Percentiles rank a stretch among this genome's conserved stretches.
Conservation (phyloP, 2,113 vertebrate species). For the Nettapus auritus region DNA sequence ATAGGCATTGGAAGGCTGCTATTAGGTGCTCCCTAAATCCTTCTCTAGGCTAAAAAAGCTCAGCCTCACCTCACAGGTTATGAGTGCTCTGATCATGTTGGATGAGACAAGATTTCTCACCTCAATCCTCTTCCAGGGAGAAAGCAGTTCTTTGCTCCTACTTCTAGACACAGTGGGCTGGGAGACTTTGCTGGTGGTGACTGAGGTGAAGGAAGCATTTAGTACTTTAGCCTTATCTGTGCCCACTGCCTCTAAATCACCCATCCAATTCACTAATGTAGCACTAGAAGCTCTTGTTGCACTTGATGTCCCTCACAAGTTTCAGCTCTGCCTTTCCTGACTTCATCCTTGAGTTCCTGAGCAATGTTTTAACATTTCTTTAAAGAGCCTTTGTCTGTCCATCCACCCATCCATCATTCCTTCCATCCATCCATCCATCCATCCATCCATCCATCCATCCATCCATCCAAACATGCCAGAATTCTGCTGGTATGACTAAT, state of each 20-base stretch:
- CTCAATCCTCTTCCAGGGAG: background rate
- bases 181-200: background rate
- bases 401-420: background rate
- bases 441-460: background rate
- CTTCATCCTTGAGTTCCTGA: background rate
- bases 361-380: background rate
- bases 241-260: background rate
- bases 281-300: background rate
- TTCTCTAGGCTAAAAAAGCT: background rate
- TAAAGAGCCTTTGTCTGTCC: background rate
- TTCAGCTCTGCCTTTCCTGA: background rate
- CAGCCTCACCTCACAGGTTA: background rate
- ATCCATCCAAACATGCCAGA: background rate
- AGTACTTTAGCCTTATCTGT: background rate
- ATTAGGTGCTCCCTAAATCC: background rate
- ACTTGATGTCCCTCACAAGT: background rate
- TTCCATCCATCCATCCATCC: background rate
- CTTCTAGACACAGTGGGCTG: background rate
- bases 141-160: background rate
- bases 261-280: background rate
- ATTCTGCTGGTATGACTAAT: background rate
- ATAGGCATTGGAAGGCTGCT: background rate
- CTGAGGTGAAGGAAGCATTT: background rate
- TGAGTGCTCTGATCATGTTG: background rate
- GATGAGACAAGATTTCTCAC: background rate